Evolutionary conservation across 2,113 vertebrate species (phyloP).

Genomic region (Tachycineta bicolor): DNA sequence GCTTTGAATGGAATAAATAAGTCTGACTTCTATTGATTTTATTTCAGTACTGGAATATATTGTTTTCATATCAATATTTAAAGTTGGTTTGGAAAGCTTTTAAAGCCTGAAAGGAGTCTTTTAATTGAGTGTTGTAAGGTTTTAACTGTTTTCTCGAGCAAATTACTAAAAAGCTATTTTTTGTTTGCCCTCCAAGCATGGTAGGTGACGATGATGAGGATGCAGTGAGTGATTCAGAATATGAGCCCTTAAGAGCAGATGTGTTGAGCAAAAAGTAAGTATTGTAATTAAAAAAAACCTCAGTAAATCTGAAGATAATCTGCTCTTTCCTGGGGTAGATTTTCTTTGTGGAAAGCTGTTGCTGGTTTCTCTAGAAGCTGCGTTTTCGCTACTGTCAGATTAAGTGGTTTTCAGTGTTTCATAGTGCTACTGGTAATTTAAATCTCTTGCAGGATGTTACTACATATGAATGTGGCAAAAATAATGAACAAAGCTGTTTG

Average conservation of each 20-base stretch:
- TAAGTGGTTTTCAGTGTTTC: background rate
- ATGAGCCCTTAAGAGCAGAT: conserved; percentile 80
- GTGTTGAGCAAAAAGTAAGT: conserved; percentile 92
- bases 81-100: background rate
- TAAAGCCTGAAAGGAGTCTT: background rate
- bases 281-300: background rate
- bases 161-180: conserved; percentile 11
- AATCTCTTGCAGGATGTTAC: background rate
- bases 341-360: background rate
- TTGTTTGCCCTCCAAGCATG: conserved; percentile 80
- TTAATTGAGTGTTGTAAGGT: background rate
- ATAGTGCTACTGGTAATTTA: background rate
- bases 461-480: background rate
- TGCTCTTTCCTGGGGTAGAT: background rate
- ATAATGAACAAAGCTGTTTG: background rate
- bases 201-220: conserved; percentile 91
- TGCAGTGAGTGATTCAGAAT: conserved; percentile 88
- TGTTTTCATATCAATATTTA: background rate
- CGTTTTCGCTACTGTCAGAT: background rate
- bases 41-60: background rate
- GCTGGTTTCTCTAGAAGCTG: background rate
- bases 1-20: background rate
- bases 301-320: background rate
- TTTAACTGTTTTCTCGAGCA: background rate
- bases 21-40: background rate